Evolutionary conservation across 2,113 vertebrate genomes (phyloP).

Genomic region (Xiphophorus couchianus): DNA sequence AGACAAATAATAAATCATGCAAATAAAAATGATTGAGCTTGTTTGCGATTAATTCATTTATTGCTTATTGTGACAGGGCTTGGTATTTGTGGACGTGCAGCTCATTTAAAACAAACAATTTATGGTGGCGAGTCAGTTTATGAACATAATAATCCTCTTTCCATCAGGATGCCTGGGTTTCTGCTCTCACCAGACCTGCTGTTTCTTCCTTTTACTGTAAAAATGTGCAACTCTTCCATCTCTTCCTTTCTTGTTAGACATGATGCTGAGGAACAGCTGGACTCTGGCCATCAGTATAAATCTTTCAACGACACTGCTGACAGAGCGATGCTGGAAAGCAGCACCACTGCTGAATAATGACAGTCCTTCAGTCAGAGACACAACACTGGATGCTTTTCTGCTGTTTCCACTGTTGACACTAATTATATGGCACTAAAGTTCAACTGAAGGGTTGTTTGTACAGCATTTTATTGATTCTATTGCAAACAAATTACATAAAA

Average conservation of each 20-base stretch:
- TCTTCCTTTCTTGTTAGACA: not conserved
- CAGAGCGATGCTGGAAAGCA: not conserved
- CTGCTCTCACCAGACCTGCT: not conserved
- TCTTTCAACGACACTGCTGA: not conserved
- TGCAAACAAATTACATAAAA: not conserved
- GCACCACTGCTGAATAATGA: conserved; percentile 2
- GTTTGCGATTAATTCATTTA: too few relatives aligned
- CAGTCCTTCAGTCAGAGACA: not conserved
- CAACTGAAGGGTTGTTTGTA: not conserved
- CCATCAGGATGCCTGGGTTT: not conserved
- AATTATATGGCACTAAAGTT: not conserved
- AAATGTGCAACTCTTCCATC: not conserved
- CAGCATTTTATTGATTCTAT: not conserved
- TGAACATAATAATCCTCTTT: not conserved
- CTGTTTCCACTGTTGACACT: not conserved
- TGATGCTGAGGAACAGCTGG: not conserved
- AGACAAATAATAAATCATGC: too few relatives aligned
- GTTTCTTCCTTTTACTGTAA: not conserved
- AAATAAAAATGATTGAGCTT: too few relatives aligned
- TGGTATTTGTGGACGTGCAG: too few relatives aligned
- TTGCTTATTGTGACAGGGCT: too few relatives aligned
- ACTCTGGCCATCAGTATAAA: not conserved
- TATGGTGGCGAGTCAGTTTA: too few relatives aligned
- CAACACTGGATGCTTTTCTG: not conserved
- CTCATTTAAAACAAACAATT: too few relatives aligned